Percentiles rank a stretch among this genome's conserved stretches.
These are phyloP conservation scores for Amphipoea oculea DNA, from an alignment of 2,888 invertebrate genomes.

Conservation along the genomic window DNA sequence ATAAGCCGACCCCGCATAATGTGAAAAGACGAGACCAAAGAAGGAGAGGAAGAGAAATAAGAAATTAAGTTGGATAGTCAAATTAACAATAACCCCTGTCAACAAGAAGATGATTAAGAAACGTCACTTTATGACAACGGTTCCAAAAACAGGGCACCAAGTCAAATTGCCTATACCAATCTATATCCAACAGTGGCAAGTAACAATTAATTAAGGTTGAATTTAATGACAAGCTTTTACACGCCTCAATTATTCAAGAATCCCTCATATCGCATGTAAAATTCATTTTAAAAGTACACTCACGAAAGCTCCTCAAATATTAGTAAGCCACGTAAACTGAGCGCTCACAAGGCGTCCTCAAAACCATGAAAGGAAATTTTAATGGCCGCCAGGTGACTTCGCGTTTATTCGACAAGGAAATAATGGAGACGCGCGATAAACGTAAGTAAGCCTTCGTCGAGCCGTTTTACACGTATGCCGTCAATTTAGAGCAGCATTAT, in stretches of 20 bases:
- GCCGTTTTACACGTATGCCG: slow-evolving; percentile 62
- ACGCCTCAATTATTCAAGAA: slow-evolving; percentile 9
- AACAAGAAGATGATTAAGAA: not conserved
- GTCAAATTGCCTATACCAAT: not conserved
- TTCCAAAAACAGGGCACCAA: not conserved
- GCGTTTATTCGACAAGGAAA: slow-evolving; percentile 65
- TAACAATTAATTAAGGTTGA: not conserved
- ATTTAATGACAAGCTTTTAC: slow-evolving; percentile 10
- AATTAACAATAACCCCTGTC: not conserved
- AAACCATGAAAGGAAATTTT: slow-evolving; percentile 72
- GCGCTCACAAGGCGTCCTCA: slow-evolving; percentile 44
- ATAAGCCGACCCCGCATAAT: too few relatives aligned
- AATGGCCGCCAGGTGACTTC: slow-evolving; percentile 71
- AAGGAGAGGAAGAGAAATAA: not conserved
- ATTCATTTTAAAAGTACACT: slow-evolving; percentile 36
- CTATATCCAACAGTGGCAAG: not conserved
- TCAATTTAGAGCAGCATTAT: slow-evolving; percentile 61
- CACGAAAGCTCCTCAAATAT: slow-evolving; percentile 33
- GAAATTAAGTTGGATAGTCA: not conserved
- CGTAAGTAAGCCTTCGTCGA: slow-evolving; percentile 58
- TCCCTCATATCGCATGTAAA: slow-evolving; percentile 11
- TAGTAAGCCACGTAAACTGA: slow-evolving; percentile 37
- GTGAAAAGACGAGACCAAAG: too few relatives aligned
- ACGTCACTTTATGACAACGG: not conserved
- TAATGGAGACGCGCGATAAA: slow-evolving; percentile 62